Evolutionary conservation across 2,113 vertebrate genomes (phyloP), one percentile per base, ranked within the genome.

Genomic region (Clupea harengus): DNA sequence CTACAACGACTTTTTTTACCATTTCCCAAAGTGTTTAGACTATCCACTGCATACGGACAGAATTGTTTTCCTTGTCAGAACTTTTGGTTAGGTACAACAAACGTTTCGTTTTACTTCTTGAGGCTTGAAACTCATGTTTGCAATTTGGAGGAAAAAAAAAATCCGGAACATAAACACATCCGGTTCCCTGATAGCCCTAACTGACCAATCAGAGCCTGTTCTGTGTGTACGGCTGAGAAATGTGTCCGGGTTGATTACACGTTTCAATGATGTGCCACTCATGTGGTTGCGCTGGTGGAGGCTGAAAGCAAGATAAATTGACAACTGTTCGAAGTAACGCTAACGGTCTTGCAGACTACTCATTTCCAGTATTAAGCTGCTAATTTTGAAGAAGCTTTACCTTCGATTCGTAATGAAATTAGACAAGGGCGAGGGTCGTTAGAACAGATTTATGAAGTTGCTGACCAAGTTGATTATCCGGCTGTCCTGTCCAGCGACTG

Each of bases 191-290:
- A 9, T 0, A 0, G 11, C 64, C 8, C 18, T 13, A 5, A 1
- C 64, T 18, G 25, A 82, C 93, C 32, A 95, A 94, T 93, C 89
- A 91, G 4, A 0, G 18, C 0, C 11, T 5, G 39, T 6, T 78
- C 2, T 39, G 9, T 78, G 22, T 78, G 83, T 92, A 3, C 88
- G 20, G 0, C 57, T 6, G 75, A 4, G 0, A 92, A 92, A 32
- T n/a, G 1, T 20, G 84, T 94, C 92, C 93, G 93, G 83, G 81
- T 64, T 6, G 50, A 83, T 83, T 81, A 81, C 10, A 46, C 1
- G 32, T 6, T 9, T 6, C 45, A 2, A 17, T 17, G 9, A 75
- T 9, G 67, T 75, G 67, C 10, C 9, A 39, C 49, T 86, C 93
- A 92, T 93, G 92, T 88, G 92, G 86, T n/a, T 57, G 54, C 0